Evolutionary conservation across 2,113 vertebrate genomes (phyloP), one percentile per base, ranked within the genome.

Genomic region (Muscicapa adusta): DNA sequence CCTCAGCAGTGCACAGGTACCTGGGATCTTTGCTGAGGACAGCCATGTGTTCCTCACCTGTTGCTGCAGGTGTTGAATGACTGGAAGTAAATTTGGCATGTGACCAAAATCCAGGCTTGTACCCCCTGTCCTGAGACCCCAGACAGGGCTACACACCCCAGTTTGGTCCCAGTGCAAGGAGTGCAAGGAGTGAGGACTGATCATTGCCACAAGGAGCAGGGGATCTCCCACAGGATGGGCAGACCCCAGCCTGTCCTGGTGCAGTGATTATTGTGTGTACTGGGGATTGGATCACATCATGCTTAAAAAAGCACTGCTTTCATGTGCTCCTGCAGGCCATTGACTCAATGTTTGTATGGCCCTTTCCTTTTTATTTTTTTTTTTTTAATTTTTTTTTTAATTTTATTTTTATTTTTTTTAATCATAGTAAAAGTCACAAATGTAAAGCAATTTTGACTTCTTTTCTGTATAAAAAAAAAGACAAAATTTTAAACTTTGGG

Each of bases 171-270:
- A 25, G 13, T 3, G 3, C 34, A 60, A 82, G 29, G 13, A 53
- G 29, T 34, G 42, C n/a, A n/a, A n/a, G n/a, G n/a, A 34, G 8
- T 42, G 14, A 2, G 4, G 20, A 20, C 2, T 63, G 33, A 43
- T 57, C 33, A 24, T 7, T 72, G 83, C 11, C 24, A 43, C 26
- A 18, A 0, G 3, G 13, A 82, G 33, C 38, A 48, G 42, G 9
- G 14, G 13, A 6, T 8, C 1, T 1, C 4, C 5, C 18, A 18
- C 0, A 0, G 33, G 23, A 8, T 45, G 5, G 12, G 12, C 79
- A 79, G 34, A 63, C 2, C 48, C 25, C 40, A 60, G 23, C 14
- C 40, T 65, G 24, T 56, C 23, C 33, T 38, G 47, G 8, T 5
- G 5, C 85, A 58, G 28, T 7, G 42, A 34, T 54, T 29, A 3